These are phyloP conservation scores for Drosophila aldrichi DNA, from an alignment of 2,888 invertebrate species.

Conservation along the genomic window DNA sequence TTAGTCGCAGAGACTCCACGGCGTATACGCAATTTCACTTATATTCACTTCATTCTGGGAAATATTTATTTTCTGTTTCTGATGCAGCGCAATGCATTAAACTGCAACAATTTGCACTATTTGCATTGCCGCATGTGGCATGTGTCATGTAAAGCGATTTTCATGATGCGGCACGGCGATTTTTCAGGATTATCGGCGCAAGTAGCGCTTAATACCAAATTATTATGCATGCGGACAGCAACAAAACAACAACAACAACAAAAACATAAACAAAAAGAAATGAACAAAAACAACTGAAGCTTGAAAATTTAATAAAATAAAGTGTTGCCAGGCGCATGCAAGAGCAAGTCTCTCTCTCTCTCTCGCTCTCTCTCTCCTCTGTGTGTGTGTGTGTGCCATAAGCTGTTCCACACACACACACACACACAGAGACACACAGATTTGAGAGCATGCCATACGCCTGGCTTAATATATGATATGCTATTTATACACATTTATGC, in stretches of 20 bases:
- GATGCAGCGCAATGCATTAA: conserved; percentile 11
- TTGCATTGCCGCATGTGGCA: conserved; percentile 7
- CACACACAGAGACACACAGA: background rate
- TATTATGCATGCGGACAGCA: conserved; percentile 75
- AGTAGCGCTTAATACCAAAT: conserved; percentile 73
- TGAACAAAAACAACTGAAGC: conserved; percentile 14
- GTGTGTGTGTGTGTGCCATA: conserved; percentile 9
- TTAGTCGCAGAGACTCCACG: conserved; percentile 38
- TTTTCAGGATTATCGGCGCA: conserved; percentile 67
- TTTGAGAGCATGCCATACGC: conserved; percentile 10
- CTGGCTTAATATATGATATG: conserved; percentile 38
- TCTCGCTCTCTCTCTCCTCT: background rate
- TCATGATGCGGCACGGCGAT: conserved; percentile 56
- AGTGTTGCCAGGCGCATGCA: conserved; percentile 45
- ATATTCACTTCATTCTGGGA: background rate
- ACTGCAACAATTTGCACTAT: conserved; percentile 37
- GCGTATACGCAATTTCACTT: conserved; percentile 54
- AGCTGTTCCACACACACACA: conserved; percentile 27
- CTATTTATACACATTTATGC: conserved; percentile 34
- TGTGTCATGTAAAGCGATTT: conserved; percentile 55
- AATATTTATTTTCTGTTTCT: conserved; percentile 47
- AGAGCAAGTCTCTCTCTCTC: conserved; percentile 25
- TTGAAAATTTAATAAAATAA: conserved; percentile 19
- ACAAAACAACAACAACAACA: conserved; percentile 18
- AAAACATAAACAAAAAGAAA: conserved; percentile 18